Conservation (phyloP, 2,888 invertebrate genomes). For the Himalopsyche japonica region DNA sequence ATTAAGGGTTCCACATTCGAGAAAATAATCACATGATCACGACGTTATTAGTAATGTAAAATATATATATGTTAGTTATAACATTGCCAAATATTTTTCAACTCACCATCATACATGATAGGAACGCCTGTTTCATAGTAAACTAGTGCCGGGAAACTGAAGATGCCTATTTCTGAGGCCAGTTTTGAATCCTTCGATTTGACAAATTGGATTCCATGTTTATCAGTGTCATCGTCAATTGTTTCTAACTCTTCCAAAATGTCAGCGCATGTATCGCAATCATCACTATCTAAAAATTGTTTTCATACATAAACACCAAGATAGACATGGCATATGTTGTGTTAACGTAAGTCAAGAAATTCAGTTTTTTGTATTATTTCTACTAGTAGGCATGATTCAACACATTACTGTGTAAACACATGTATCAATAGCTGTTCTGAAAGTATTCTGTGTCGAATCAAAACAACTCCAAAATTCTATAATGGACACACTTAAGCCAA, state of each 20-base stretch:
- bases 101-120: constrained; percentile 93
- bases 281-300: constrained; percentile 71
- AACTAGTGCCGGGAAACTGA: constrained; percentile 88
- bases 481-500: no score
- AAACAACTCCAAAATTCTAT: no score
- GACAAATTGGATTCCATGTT: constrained; percentile 91
- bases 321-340: neutral
- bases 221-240: constrained; percentile 90
- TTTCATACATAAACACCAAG: neutral
- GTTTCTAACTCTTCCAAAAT: constrained; percentile 88
- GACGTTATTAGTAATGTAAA: no score
- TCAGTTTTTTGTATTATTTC: no score
- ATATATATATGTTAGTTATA: no score
- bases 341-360: no score
- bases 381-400: no score
- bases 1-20: neutral
- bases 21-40: no score
- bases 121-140: constrained; percentile 94
- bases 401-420: no score
- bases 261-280: constrained; percentile 81
- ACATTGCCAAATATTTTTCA: neutral
- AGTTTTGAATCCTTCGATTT: constrained; percentile 89
- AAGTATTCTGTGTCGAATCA: no score
- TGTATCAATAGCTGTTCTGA: no score
- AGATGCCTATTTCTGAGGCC: constrained; percentile 89